Percentiles rank a stretch among this genome's conserved stretches.
These are phyloP conservation scores for Ictalurus punctatus DNA, from an alignment of 2,113 vertebrate genomes.

Conservation along the genomic window DNA sequence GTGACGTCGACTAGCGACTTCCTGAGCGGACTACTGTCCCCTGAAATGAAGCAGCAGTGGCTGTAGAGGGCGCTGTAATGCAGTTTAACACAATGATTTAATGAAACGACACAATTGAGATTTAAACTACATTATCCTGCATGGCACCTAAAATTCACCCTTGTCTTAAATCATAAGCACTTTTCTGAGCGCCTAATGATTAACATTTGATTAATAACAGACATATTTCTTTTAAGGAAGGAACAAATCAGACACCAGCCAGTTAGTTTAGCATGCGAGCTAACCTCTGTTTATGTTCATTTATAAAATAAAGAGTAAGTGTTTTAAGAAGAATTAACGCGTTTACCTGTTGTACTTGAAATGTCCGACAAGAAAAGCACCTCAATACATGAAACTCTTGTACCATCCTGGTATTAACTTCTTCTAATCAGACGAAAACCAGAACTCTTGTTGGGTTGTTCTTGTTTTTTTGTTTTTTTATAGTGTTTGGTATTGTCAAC, in stretches of 20 bases:
- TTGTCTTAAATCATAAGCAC: neutral
- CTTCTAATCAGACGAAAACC: neutral
- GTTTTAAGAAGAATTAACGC: too few relatives aligned
- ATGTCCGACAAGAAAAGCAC: slow-evolving; percentile 62
- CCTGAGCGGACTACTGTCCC: neutral
- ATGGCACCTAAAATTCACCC: neutral
- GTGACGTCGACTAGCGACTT: neutral
- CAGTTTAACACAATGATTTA: neutral
- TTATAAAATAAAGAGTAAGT: neutral
- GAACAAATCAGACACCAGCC: neutral
- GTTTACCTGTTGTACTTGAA: slow-evolving; percentile 64
- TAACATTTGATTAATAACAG: neutral
- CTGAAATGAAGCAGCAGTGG: neutral
- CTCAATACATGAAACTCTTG: slow-evolving; percentile 62
- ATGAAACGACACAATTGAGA: neutral
- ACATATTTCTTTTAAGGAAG: neutral
- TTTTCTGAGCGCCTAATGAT: neutral
- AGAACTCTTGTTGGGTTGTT: neutral
- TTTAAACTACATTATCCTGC: neutral
- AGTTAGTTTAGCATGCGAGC: neutral
- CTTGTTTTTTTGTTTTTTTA: neutral
- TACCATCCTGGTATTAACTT: slow-evolving; percentile 44
- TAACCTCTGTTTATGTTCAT: neutral
- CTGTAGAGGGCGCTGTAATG: neutral
- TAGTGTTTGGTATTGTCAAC: too few relatives aligned